Percentiles rank a stretch among this genome's conserved stretches.
Conservation (phyloP, 2,888 invertebrate genomes). For the Agriotes lineatus region DNA sequence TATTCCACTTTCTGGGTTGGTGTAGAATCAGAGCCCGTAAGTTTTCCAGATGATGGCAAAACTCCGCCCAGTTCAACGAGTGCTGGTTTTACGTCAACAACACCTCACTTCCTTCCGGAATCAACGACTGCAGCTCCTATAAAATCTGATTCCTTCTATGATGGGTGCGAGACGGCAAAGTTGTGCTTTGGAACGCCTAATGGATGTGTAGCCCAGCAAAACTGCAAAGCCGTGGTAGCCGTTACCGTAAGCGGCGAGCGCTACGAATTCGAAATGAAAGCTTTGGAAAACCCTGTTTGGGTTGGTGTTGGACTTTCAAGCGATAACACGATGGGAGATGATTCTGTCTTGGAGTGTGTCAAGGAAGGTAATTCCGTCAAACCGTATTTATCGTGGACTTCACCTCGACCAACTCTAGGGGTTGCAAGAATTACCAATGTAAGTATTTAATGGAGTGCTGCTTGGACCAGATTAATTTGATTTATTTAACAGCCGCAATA, state of each 20-base stretch:
- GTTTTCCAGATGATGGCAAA: slow-evolving; percentile 67
- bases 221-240: slow-evolving; percentile 78
- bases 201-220: slow-evolving; percentile 71
- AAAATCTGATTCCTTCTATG: slow-evolving; percentile 77
- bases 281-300: slow-evolving; percentile 66
- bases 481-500: slow-evolving; percentile 70
- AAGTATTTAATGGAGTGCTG: slow-evolving; percentile 47
- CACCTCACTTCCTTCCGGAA: slow-evolving; percentile 64
- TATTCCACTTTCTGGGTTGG: slow-evolving; percentile 85
- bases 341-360: slow-evolving; percentile 86
- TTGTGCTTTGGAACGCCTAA: slow-evolving; percentile 85
- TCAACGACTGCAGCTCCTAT: slow-evolving; percentile 54
- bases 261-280: slow-evolving; percentile 76
- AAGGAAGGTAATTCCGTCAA: slow-evolving; percentile 74
- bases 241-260: slow-evolving; percentile 70
- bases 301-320: slow-evolving; percentile 84
- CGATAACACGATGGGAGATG: slow-evolving; percentile 87
- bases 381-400: slow-evolving; percentile 79
- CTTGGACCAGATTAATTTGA: not conserved
- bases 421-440: slow-evolving; percentile 60
- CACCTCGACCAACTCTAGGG: slow-evolving; percentile 66
- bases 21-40: slow-evolving; percentile 77
- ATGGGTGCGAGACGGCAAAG: slow-evolving; percentile 76
- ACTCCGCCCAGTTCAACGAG: slow-evolving; percentile 44
- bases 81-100: slow-evolving; percentile 56